phyloP scores from a whole-genome alignment of 2,797 vertebrate species.

The Sebastes iracundus region DNA sequence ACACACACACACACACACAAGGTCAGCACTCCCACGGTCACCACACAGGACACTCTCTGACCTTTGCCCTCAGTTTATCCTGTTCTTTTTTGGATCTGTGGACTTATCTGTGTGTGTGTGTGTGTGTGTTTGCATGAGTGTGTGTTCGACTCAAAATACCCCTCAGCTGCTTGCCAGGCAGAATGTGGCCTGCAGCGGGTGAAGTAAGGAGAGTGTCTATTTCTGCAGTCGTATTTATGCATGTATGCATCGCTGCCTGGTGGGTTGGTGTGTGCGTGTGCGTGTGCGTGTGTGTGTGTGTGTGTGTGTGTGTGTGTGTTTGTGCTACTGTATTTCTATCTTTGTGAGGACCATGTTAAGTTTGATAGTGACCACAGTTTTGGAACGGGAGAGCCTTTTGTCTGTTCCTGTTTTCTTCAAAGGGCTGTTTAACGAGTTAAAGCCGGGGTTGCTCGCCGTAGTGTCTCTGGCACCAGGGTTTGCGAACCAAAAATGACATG shows the following conservation, averaged over 20 bases:
- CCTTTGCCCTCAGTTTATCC: conserved; percentile 57
- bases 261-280: background rate
- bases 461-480: too few relatives aligned
- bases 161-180: conserved; percentile 36
- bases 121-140: background rate
- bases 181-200: background rate
- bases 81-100: conserved; percentile 29
- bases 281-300: too few relatives aligned
- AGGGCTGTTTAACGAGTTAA: background rate
- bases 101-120: background rate
- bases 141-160: conserved; percentile 22
- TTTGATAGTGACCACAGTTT: background rate
- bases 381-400: background rate
- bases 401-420: background rate
- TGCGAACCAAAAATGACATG: background rate
- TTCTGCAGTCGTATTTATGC: conserved; percentile 8
- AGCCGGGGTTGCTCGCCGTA: background rate
- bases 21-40: conserved; percentile 35
- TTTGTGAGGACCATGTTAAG: background rate
- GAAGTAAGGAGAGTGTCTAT: conserved; percentile 16
- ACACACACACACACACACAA: background rate
- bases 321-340: background rate
- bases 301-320: background rate
- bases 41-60: conserved; percentile 10
- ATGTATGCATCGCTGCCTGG: background rate